phyloP scores from a whole-genome alignment of 2,113 vertebrate genomes.

The Coptodon rendalli region DNA sequence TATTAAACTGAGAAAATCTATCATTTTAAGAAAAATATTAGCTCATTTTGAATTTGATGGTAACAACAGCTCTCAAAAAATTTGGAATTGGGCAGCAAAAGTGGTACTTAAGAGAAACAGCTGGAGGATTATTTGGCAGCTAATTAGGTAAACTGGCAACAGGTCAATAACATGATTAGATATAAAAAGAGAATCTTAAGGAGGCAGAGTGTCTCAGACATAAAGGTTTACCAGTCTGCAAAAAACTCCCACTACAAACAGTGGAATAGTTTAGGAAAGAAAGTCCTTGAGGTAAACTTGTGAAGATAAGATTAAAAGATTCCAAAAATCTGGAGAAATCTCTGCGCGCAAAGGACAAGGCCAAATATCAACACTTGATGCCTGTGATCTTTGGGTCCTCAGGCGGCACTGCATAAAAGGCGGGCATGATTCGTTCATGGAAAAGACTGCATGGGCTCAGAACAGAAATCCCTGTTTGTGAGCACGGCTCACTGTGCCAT shows the following conservation, averaged over 20 bases:
- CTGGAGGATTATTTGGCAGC: background rate
- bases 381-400: background rate
- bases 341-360: background rate
- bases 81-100: rapidly evolving
- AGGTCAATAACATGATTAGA: background rate
- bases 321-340: background rate
- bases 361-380: background rate
- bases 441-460: background rate
- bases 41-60: background rate
- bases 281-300: background rate
- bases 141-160: background rate
- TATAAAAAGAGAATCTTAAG: background rate
- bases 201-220: background rate
- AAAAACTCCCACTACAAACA: background rate
- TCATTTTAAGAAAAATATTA: background rate
- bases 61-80: background rate
- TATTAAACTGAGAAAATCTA: background rate
- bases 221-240: background rate
- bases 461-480: background rate
- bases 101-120: background rate
- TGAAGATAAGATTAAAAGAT: background rate
- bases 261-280: background rate
- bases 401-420: background rate
- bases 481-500: background rate
- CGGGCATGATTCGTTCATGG: background rate